Percentiles rank a stretch among this genome's conserved stretches.
Conservation (phyloP, 2,113 vertebrate genomes). For the Zootoca vivipara region DNA sequence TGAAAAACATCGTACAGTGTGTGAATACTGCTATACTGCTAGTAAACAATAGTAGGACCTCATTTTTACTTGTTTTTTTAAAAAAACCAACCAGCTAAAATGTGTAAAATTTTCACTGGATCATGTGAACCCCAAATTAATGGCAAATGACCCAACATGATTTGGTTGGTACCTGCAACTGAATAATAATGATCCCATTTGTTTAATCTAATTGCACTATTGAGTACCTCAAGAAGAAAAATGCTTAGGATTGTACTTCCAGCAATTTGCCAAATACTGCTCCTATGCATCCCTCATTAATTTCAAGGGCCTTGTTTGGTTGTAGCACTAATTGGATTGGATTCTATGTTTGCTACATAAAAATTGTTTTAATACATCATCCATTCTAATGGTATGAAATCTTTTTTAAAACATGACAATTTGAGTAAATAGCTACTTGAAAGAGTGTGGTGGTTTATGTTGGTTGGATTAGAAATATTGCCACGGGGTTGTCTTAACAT, state of each 20-base stretch:
- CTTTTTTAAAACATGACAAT: conserved; percentile 40
- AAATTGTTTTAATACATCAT: conserved; percentile 37
- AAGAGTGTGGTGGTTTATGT: conserved; percentile 16
- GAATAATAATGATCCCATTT: conserved; percentile 46
- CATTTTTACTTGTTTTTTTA: conserved; percentile 47
- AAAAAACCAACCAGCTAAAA: conserved; percentile 49
- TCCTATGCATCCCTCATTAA: not conserved
- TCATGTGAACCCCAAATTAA: conserved; percentile 33
- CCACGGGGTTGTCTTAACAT: conserved; percentile 36
- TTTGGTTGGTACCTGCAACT: conserved; percentile 62
- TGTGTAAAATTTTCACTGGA: conserved; percentile 48
- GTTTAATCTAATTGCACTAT: conserved; percentile 76
- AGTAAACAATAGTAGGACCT: conserved; percentile 65
- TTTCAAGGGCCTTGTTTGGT: not conserved
- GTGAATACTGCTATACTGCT: conserved; percentile 55
- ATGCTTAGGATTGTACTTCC: conserved; percentile 28
- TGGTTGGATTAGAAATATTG: conserved; percentile 25
- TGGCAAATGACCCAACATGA: conserved; percentile 24
- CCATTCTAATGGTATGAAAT: conserved; percentile 3
- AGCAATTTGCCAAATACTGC: conserved; percentile 2
- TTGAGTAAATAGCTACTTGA: conserved; percentile 42
- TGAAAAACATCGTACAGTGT: conserved; percentile 69
- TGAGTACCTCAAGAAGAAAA: conserved; percentile 76
- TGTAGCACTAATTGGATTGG: not conserved
- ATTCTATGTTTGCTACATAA: conserved; percentile 51